phyloP scores from a whole-genome alignment of 1,140 invertebrate genomes.

The Psilanteris sp. region DNA sequence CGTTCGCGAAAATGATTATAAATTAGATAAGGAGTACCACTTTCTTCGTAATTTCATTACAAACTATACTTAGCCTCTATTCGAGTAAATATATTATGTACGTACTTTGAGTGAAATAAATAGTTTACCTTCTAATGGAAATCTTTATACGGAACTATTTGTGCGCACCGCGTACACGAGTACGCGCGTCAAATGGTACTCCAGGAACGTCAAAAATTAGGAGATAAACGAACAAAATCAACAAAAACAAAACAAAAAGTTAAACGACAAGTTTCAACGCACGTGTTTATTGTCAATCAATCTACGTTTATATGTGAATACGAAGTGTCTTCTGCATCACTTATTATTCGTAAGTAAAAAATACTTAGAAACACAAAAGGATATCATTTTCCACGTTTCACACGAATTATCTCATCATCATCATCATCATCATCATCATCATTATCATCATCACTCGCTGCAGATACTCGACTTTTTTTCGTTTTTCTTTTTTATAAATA shows the following conservation, averaged over 20 bases:
- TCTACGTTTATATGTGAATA: constrained; percentile 53
- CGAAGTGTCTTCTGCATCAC: constrained; percentile 47
- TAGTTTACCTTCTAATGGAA: constrained; percentile 57
- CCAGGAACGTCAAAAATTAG: neutral
- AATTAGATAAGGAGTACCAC: constrained; percentile 10
- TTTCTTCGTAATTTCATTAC: constrained; percentile 36
- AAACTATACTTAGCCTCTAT: constrained; percentile 62
- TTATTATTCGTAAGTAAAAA: constrained; percentile 63
- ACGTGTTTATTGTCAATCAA: constrained; percentile 63
- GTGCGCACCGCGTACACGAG: constrained; percentile 26
- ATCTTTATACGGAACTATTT: constrained; percentile 50
- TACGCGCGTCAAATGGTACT: constrained; percentile 18
- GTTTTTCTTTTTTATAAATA: no score
- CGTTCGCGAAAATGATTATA: neutral
- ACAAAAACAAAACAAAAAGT: constrained; percentile 7
- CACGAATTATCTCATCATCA: constrained; percentile 51
- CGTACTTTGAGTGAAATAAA: constrained; percentile 55
- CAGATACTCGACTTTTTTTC: constrained; percentile 55
- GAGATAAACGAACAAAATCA: neutral
- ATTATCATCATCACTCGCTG: no score
- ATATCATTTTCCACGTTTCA: constrained; percentile 38
- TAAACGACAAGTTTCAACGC: constrained; percentile 54
- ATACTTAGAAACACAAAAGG: constrained; percentile 55
- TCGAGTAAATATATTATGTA: constrained; percentile 58
- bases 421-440: no score